A percentile compares a stretch with the other conserved stretches of the same genome.
Evolutionary conservation across 2,797 vertebrate species (phyloP).

Genomic region (Catostomus latipinnis): DNA sequence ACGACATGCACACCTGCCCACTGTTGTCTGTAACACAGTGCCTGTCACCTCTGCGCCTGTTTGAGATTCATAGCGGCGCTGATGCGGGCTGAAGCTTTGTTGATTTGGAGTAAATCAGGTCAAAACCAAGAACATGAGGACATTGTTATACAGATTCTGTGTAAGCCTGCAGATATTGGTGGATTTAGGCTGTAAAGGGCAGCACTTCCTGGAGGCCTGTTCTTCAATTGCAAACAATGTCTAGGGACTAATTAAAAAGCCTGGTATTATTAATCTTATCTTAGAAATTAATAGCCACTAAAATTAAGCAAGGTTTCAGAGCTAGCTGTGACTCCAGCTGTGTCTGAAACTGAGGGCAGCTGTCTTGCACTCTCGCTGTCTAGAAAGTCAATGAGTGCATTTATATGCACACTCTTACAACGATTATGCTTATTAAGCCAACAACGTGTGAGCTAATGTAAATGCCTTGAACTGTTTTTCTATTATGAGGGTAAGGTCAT

Average conservation of each 20-base stretch:
- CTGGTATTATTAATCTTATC: conserved; percentile 7
- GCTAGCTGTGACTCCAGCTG: too few species aligned
- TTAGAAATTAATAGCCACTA: background rate
- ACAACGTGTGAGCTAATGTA: too few species aligned
- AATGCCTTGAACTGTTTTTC: too few species aligned
- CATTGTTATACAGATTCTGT: conserved; percentile 24
- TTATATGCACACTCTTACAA: too few species aligned
- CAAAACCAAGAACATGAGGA: conserved; percentile 49
- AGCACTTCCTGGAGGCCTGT: conserved; percentile 18
- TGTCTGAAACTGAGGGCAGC: too few species aligned
- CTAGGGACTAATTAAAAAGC: conserved; percentile 33
- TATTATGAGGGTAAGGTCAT: too few species aligned
- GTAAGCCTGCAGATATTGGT: conserved; percentile 17
- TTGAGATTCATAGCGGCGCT: conserved; percentile 51
- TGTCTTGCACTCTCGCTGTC: too few species aligned
- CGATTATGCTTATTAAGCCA: too few species aligned
- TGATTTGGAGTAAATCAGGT: conserved; percentile 50
- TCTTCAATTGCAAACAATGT: background rate
- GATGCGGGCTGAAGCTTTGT: conserved; percentile 24
- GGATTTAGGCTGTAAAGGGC: conserved; percentile 23
- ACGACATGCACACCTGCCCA: conserved; percentile 56
- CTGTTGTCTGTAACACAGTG: conserved; percentile 47
- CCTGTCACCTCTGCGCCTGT: conserved; percentile 54
- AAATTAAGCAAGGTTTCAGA: too few species aligned
- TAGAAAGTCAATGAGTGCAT: too few species aligned